Base-by-base conservation (phyloP, 1,140 invertebrate species). In the Eubasilissa regina region DNA sequence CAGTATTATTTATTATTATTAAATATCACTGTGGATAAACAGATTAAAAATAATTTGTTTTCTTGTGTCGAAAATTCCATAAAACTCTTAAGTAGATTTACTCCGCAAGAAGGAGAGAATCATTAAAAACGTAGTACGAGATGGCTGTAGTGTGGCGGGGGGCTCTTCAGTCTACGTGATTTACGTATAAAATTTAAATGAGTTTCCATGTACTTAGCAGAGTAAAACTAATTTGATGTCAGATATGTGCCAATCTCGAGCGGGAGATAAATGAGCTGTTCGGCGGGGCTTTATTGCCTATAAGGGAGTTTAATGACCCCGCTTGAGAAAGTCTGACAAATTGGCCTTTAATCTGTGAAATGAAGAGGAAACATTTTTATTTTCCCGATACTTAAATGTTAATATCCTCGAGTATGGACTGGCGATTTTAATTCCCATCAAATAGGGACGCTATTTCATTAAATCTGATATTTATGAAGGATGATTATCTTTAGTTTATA, bases 291-390 rank as follows among this genome's bases (percentile, higher is more conserved):
- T 76, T 76, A 76, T 76, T 47, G 74, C 44, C 58, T 43, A 76
- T 76, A 76, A 76, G 56, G 58, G 64, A 56, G 56, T 76, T 76
- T 76, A 62, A 76, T 76, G 74, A 56, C 56, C 19, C 43, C 45
- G 13, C 19, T n/a, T 56, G 45, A 64, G 74, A 35, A 21, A 62
- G 55, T 76, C 74, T 47, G 56, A 62, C 74, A 76, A 76, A 76
- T 76, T 76, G 58, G 15, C 74, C 12, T 76, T 76, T 76, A 76
- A 76, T 76, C 68, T 73, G 51, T 12, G 48, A 73, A 55, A 73
- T 73, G n/a, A 35, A 35, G 25, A 1, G 47, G 47, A 21, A 47
- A 62, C 19, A 25, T 45, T 68, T 68, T 68, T 68, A 68, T 68
- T 68, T 43, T 35, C 44, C 4, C 44, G 9, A 35, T 62, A 21